These are phyloP conservation scores for Sphaeridia pumilis DNA, from an alignment of 2,888 invertebrate species.

Conservation along the genomic window DNA sequence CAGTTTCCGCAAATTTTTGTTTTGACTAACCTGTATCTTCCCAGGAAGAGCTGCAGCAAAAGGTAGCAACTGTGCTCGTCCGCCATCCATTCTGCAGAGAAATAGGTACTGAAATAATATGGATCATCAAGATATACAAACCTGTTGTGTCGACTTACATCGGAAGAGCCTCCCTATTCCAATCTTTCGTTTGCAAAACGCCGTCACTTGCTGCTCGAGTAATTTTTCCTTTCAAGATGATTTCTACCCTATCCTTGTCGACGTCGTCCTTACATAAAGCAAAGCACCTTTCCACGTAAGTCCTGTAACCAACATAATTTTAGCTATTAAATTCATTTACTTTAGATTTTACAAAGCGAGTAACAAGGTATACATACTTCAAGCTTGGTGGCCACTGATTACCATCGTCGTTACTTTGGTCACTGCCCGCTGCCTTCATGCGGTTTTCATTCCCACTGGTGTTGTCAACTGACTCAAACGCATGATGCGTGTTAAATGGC, in stretches of 20 bases:
- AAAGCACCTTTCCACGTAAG: constrained; percentile 86
- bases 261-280: constrained; percentile 73
- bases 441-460: background rate
- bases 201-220: constrained; percentile 80
- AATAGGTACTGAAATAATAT: background rate
- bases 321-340: background rate
- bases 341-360: background rate
- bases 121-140: background rate
- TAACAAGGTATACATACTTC: constrained; percentile 21
- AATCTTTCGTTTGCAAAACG: constrained; percentile 78
- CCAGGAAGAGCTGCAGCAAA: constrained; percentile 31
- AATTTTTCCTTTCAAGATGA: constrained; percentile 85
- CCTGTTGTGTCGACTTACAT: constrained; percentile 38
- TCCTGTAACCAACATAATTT: constrained; percentile 40
- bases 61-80: constrained; percentile 28
- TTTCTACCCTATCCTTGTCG: constrained; percentile 89
- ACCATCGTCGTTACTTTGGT: background rate
- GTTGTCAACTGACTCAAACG: background rate
- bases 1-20: constrained; percentile 22
- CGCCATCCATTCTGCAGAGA: constrained; percentile 27
- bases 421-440: background rate
- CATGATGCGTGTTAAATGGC: background rate
- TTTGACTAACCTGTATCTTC: constrained; percentile 34
- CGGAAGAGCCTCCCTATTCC: constrained; percentile 88
- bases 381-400: constrained; percentile 31